Evolutionary conservation across 2,797 vertebrate genomes (phyloP), one percentile per base, ranked within the genome.

Genomic region (Phrynocephalus vlangalii): DNA sequence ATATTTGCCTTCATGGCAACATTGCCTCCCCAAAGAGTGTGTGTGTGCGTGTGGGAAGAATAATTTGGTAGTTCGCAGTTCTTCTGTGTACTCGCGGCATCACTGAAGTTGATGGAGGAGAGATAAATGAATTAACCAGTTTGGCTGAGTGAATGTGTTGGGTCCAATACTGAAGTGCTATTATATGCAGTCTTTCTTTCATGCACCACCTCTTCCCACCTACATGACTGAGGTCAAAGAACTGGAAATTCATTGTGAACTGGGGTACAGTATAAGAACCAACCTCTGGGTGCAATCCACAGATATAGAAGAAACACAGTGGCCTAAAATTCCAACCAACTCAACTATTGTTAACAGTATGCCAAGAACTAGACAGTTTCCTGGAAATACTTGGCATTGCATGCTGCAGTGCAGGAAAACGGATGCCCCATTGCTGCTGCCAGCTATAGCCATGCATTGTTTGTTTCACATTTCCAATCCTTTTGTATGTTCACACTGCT

Each of bases 121-220:
- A 11, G 26, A 56, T 7, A 50, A 24, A 44, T n/a, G 52, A 66
- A 73, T 30, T 0, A 0, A 1, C 3, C 7, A 75, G 5, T 89
- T 15, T 15, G 77, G 44, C 75, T 44, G 52, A 30, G 13, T n/a
- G 48, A 66, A 75, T 15, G 33, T 52, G 22, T n/a, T 52, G n/a
- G 60, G 16, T 75, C 0, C 85, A 38, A 90, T 90, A 86, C 87
- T 91, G 89, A 90, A 92, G 90, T 89, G 88, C 86, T 92, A 33
- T 44, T 75, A 9, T 44, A 3, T 38, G 56, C 56, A 48, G 71
- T 50, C 8, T 28, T 24, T 20, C 9, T n/a, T 3, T 33, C 7
- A 56, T 6, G n/a, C 50, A 56, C 15, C 18, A 52, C 30, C 30
- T 22, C 48, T 48, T 56, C 70, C 30, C 15, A 50, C 48, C 50